These are phyloP conservation scores for Neuroterus valhalla DNA, from an alignment of 1,140 invertebrate species.

Conservation along the genomic window DNA sequence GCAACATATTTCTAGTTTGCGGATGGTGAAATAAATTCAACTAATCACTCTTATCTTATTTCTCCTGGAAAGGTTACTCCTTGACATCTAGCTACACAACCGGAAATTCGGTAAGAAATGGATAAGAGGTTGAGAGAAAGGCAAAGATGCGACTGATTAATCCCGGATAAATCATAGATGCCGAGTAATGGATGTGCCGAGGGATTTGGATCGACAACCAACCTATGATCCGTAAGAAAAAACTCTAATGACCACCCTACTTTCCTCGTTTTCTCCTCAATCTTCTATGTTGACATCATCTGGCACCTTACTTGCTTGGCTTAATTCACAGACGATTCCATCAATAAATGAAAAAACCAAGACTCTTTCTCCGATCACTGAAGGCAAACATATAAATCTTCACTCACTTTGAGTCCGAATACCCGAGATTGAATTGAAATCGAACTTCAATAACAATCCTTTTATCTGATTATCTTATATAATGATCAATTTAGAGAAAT, in stretches of 20 bases:
- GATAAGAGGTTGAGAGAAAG: not conserved
- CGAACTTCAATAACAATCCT: too few relatives aligned
- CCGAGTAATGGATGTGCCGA: slow-evolving; percentile 17
- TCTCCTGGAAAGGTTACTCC: not conserved
- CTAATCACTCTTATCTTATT: too few relatives aligned
- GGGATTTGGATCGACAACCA: slow-evolving; percentile 17
- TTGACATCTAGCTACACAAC: too few relatives aligned
- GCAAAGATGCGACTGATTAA: slow-evolving; percentile 7
- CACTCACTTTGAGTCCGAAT: not conserved
- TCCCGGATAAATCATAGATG: slow-evolving; percentile 17
- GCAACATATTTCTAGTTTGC: too few relatives aligned
- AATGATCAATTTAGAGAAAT: too few relatives aligned
- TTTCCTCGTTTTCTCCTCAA: slow-evolving; percentile 9
- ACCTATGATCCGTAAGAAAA: not conserved
- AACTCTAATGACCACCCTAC: slow-evolving; percentile 21
- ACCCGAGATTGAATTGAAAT: too few relatives aligned
- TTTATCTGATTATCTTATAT: too few relatives aligned
- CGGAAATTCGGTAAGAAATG: not conserved
- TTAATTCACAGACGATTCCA: slow-evolving; percentile 12
- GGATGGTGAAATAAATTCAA: too few relatives aligned
- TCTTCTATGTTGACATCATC: slow-evolving; percentile 10
- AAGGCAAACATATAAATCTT: slow-evolving; percentile 1
- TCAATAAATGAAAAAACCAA: not conserved
- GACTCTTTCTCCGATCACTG: not conserved
- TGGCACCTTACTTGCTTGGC: not conserved